phyloP scores from a whole-genome alignment of 2,888 invertebrate genomes.

The Podabrus alpinus region DNA sequence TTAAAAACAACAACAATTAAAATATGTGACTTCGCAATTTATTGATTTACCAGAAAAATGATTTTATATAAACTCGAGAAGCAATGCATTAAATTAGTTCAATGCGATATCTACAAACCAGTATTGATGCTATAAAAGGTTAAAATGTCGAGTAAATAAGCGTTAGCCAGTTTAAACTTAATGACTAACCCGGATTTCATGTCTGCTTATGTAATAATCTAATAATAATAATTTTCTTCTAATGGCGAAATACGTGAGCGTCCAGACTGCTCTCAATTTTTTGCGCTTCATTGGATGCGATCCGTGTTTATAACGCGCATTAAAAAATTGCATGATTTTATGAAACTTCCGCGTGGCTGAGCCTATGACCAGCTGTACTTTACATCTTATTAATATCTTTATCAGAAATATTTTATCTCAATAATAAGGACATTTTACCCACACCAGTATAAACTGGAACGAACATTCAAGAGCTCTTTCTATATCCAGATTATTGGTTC shows the following conservation, averaged over 20 bases:
- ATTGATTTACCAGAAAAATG: neutral
- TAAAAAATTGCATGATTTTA: no score
- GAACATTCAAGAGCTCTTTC: neutral
- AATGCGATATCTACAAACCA: conserved; percentile 1
- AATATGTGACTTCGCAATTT: neutral
- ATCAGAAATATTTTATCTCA: neutral
- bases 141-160: conserved; percentile 1
- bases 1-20: neutral
- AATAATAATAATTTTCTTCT: neutral
- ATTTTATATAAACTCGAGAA: neutral
- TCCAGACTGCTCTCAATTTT: neutral
- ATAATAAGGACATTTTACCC: neutral
- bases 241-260: neutral
- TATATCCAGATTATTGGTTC: neutral
- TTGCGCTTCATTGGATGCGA: neutral
- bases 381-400: neutral
- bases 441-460: neutral
- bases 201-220: neutral
- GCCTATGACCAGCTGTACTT: neutral
- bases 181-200: neutral
- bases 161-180: neutral
- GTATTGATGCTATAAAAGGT: neutral
- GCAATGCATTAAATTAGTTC: conserved; percentile 1
- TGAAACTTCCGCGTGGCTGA: neutral
- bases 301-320: no score